These are phyloP conservation scores for Neoaliturus tenellus DNA, from an alignment of 2,888 invertebrate species.

Conservation along the genomic window DNA sequence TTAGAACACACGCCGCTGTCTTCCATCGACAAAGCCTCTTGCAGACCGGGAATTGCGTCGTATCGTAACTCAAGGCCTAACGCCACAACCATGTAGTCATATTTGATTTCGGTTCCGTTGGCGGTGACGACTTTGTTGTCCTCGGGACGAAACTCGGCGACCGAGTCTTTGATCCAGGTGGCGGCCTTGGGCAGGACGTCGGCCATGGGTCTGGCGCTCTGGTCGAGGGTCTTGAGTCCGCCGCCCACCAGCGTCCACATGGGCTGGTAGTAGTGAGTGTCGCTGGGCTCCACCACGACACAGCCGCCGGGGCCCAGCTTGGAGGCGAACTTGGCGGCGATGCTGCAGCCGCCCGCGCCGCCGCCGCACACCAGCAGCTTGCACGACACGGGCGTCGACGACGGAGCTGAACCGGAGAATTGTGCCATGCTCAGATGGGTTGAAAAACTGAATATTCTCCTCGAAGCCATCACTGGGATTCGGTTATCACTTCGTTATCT, in stretches of 20 bases:
- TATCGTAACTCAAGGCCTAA: conserved; percentile 89
- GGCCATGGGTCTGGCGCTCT: conserved; percentile 79
- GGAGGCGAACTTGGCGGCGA: conserved; percentile 90
- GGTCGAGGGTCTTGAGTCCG: conserved; percentile 83
- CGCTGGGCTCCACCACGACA: conserved; percentile 88
- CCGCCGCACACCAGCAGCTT: conserved; percentile 96
- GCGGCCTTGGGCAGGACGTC: conserved; percentile 85
- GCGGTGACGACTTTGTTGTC: conserved; percentile 81
- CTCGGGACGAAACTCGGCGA: conserved; percentile 82
- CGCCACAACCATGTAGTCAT: conserved; percentile 91
- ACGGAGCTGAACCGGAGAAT: background rate
- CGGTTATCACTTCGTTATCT: background rate
- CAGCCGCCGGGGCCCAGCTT: conserved; percentile 84
- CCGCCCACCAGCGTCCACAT: conserved; percentile 96
- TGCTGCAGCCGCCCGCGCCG: conserved; percentile 93
- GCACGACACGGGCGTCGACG: conserved; percentile 71
- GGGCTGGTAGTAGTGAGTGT: conserved; percentile 97
- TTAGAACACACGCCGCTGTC: conserved; percentile 91
- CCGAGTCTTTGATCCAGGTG: conserved; percentile 88
- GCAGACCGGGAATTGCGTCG: conserved; percentile 89
- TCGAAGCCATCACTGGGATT: background rate
- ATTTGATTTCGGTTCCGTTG: conserved; percentile 83
- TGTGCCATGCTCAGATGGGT: background rate
- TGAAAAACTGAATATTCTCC: background rate
- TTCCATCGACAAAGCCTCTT: conserved; percentile 79